Percentiles rank a stretch among this genome's conserved stretches.
Evolutionary conservation across 2,113 vertebrate genomes (phyloP).

Genomic region (Clarias magur): DNA sequence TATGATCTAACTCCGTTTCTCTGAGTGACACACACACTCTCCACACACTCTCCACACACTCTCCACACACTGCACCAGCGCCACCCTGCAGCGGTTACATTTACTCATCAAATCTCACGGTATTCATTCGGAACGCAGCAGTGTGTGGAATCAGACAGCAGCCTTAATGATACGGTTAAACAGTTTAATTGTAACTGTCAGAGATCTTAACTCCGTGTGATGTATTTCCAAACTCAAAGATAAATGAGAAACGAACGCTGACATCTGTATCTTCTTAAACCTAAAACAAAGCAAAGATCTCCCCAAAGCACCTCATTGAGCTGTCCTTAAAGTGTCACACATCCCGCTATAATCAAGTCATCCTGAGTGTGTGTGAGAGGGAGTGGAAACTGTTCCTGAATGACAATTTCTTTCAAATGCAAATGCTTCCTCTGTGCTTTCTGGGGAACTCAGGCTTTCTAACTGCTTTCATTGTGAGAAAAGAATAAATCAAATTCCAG

Average conservation of each 20-base stretch:
- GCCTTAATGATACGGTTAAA: not conserved
- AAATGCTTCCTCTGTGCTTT: constrained; percentile 38
- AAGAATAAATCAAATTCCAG: constrained; percentile 33
- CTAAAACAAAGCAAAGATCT: not conserved
- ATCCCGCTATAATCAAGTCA: not conserved
- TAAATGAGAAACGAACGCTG: not conserved
- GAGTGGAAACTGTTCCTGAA: constrained; percentile 22
- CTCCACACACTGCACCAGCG: not conserved
- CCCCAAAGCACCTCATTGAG: not conserved
- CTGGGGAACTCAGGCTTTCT: constrained; percentile 35
- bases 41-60: not conserved
- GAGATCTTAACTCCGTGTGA: not conserved
- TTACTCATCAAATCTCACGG: too few species aligned
- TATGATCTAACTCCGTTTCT: too few species aligned
- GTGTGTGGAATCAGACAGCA: not conserved
- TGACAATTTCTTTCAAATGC: constrained; percentile 50
- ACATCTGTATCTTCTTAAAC: not conserved
- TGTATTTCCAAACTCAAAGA: not conserved
- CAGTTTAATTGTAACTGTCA: not conserved
- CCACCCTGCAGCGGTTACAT: not conserved
- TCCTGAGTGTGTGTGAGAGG: not conserved
- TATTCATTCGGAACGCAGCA: not conserved
- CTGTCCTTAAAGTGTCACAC: not conserved
- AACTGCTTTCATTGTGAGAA: constrained; percentile 40
- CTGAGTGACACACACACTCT: not conserved